Base-by-base conservation (phyloP, 2,797 vertebrate genomes). In the Crocodylus rhombifer region DNA sequence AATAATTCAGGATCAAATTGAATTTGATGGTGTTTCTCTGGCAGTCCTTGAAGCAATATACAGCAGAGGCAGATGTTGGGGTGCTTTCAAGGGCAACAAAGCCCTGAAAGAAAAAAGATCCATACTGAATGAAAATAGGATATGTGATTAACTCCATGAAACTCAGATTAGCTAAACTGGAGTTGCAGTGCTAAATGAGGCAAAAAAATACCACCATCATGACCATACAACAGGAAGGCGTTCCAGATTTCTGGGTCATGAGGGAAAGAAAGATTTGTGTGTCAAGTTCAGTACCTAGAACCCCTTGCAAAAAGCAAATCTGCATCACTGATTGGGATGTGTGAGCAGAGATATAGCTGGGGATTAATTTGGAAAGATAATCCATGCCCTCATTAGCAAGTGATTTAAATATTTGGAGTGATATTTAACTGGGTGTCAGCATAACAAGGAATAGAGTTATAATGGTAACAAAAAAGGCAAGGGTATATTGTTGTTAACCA, bases 31-130 rank as follows among this genome's bases (percentile, higher is more conserved):
- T 73, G 71, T 73, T 77, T 90, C 77, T 61, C 55, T 23, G 15
- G 55, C 51, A 82, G 86, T 88, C 94, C 96, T 82, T 64, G 82
- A 64, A 90, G 33, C 14, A 65, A 4, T 65, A 57, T 80, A 91
- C 42, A 94, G 82, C 67, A 93, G 69, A 51, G 10, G 88, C 71
- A 87, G 92, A 91, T 77, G 87, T 92, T 92, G 56, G 30, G 26
- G 77, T 67, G 57, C 78, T 20, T 83, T 87, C 92, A 96, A 94
- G 87, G 81, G 94, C 62, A 91, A 67, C 86, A 95, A 88, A 71
- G 84, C 18, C 42, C 26, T 87, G 65, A 28, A 36, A 95, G 91
- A 92, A 77, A 95, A 86, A 77, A 75, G 30, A 89, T 88, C 96
- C 80, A 21, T 85, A 73, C 25, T 85, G 67, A 51, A 4, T 83